Conservation (phyloP, 1,140 invertebrate species). For the Adoxophyes honmai region DNA sequence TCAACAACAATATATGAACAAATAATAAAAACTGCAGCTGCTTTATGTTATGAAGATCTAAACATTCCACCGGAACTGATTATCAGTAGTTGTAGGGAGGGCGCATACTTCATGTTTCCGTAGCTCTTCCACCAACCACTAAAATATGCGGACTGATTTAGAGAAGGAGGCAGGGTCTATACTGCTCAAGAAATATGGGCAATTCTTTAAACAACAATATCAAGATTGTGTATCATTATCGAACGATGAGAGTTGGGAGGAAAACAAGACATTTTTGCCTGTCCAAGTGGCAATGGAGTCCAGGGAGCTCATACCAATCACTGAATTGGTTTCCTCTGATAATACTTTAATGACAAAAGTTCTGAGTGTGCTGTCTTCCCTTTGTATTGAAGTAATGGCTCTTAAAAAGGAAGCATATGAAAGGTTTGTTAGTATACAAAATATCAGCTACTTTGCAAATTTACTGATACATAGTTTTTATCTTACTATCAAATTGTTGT, state of each 20-base stretch:
- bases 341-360: conserved; percentile 90
- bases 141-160: conserved; percentile 23
- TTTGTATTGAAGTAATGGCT: conserved; percentile 86
- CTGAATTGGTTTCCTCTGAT: conserved; percentile 87
- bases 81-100: too few species aligned
- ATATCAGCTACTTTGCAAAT: too few species aligned
- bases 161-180: conserved; percentile 61
- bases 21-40: too few species aligned
- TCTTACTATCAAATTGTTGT: too few species aligned
- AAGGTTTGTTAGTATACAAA: conserved; percentile 72
- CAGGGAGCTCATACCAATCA: conserved; percentile 81
- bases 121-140: too few species aligned
- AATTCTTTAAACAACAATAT: conserved; percentile 84
- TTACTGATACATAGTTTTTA: too few species aligned
- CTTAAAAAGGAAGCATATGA: conserved; percentile 83
- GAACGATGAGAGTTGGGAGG: conserved; percentile 31
- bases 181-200: conserved; percentile 80
- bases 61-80: too few species aligned
- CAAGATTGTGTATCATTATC: conserved; percentile 42
- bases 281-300: conserved; percentile 76
- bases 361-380: conserved; percentile 86
- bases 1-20: too few species aligned
- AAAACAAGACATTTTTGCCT: conserved; percentile 79
- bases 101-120: too few species aligned
- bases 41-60: too few species aligned